phyloP scores from a whole-genome alignment of 2,888 invertebrate species.

The Amphiduros pacificus region DNA sequence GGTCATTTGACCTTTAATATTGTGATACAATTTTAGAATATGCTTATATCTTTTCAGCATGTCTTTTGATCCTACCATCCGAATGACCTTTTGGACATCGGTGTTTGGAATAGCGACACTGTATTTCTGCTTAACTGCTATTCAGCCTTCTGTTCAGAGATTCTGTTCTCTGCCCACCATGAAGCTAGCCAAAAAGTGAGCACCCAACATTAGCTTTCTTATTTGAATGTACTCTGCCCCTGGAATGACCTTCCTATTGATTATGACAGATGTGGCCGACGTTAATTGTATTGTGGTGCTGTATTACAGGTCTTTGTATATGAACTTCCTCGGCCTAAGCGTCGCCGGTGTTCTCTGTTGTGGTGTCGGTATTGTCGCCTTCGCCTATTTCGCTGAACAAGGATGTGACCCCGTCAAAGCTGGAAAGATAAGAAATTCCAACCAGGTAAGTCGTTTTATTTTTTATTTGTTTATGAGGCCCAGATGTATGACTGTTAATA shows the following conservation, averaged over 20 bases:
- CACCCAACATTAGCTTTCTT: too few relatives aligned
- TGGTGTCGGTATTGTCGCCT: neutral
- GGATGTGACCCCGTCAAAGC: slow-evolving; percentile 6
- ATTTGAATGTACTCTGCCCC: too few relatives aligned
- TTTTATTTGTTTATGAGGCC: too few relatives aligned
- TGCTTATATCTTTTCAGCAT: neutral
- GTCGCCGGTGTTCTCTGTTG: neutral
- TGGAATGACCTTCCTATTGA: too few relatives aligned
- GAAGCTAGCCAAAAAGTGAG: neutral
- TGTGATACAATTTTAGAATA: neutral
- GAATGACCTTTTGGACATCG: neutral
- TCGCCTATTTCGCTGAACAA: neutral
- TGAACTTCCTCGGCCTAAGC: neutral
- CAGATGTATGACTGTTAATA: too few relatives aligned
- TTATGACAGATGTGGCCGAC: too few relatives aligned
- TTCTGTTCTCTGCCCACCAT: neutral
- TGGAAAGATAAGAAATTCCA: neutral
- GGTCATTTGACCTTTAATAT: neutral
- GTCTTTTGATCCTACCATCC: neutral
- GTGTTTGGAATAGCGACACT: neutral
- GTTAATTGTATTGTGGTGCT: neutral
- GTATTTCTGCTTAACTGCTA: neutral
- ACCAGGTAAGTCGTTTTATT: neutral
- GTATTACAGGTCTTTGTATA: neutral
- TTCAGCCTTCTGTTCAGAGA: slow-evolving; percentile 1